Base-by-base conservation (phyloP, 2,113 vertebrate genomes). In the Scartelaos histophorus region DNA sequence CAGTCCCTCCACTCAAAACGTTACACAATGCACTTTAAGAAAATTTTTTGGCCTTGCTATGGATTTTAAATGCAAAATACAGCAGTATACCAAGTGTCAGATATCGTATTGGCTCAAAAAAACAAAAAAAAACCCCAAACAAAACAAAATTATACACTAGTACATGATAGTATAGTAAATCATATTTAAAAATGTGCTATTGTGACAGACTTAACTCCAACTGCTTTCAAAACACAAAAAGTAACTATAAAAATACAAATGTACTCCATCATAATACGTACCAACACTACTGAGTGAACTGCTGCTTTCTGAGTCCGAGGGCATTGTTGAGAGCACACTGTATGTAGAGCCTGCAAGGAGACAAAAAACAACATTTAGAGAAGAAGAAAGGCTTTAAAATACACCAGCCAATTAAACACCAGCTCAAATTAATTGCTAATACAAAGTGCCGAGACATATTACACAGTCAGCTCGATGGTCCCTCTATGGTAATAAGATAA, bases 261-360 rank as follows among this genome's bases (percentile, higher is more conserved):
- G 7, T 71, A 47, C 66, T 45, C 77, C 0, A 4, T 66, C 0
- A 2, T 66, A 64, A 69, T 82, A 97, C 98, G 91, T 93, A 99
- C 98, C 98, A 51, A 96, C 94, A 70, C 98, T 99, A 89, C 97
- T 99, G 89, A 98, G 95, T 66, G 98, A 99, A 83, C 97, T 97
- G 93, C 98, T 99, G 94, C 98, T 99, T 92, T 98, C 98, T 0
- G 98, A 99, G 92, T 99, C 98, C 1, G 98, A 99, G 29, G 98
- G 98, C 98, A 99, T 99, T 81, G 96, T 98, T 85, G 98, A 98
- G 90, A 99, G 92, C 69, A 99, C 96, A 17, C 98, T 99, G 94
- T 98, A 98, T 0, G 97, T 98, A 69, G 98, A 99, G 34, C 98
- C 98, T 99, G 90, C 19, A 67, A 54, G 62, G 61, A 82, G 24